phyloP scores from a whole-genome alignment of 2,113 vertebrate genomes.

The Acrocephalus kingi region DNA sequence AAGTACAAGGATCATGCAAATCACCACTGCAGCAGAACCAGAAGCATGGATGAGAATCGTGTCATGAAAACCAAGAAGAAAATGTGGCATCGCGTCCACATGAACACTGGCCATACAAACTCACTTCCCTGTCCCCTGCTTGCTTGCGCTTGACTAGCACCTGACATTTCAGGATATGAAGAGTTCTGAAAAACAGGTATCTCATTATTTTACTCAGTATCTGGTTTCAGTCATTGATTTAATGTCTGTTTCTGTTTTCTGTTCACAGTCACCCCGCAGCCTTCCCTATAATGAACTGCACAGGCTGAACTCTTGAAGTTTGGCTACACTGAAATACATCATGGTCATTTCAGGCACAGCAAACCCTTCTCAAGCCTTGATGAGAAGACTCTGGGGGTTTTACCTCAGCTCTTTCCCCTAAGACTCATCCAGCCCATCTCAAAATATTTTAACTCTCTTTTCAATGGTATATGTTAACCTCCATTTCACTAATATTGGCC shows the following conservation, averaged over 20 bases:
- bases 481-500: not conserved
- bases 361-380: not conserved
- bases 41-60: not conserved
- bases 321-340: not conserved
- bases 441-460: not conserved
- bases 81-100: not conserved
- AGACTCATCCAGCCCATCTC: not conserved
- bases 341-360: not conserved
- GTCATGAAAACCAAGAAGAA: not conserved
- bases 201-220: not conserved
- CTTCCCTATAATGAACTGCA: not conserved
- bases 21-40: not conserved
- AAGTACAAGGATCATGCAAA: not conserved
- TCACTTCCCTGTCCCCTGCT: not conserved
- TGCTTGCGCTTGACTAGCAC: not conserved
- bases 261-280: not conserved
- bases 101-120: not conserved
- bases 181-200: not conserved
- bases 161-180: not conserved
- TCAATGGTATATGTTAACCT: not conserved
- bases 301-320: not conserved
- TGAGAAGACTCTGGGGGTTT: not conserved
- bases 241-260: not conserved
- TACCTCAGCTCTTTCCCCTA: not conserved
- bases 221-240: not conserved